These are phyloP conservation scores for Eledona agricola DNA, from an alignment of 2,888 invertebrate genomes.

Conservation along the genomic window DNA sequence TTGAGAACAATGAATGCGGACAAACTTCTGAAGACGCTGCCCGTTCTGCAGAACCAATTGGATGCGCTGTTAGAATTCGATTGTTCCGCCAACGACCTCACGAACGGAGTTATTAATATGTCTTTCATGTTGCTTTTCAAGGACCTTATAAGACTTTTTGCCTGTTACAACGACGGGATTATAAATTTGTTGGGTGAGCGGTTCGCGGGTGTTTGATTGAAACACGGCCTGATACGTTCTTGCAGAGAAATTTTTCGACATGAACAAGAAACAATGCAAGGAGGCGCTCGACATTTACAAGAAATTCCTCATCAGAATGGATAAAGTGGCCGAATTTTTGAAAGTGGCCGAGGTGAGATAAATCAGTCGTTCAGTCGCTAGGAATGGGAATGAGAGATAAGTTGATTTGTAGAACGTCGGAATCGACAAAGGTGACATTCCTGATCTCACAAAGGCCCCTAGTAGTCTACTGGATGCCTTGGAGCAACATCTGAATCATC, in stretches of 20 bases:
- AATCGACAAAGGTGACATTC: slow-evolving; percentile 99
- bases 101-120: slow-evolving; percentile 96
- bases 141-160: slow-evolving; percentile 97
- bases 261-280: slow-evolving; percentile 99
- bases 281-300: slow-evolving; percentile 99
- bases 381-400: slow-evolving; percentile 4
- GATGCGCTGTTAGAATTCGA: slow-evolving; percentile 99
- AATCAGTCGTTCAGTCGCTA: background rate
- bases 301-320: slow-evolving; percentile 98
- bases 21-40: slow-evolving; percentile 96
- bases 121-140: slow-evolving; percentile 99
- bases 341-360: slow-evolving; percentile 74
- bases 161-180: slow-evolving; percentile 99
- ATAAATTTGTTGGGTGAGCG: slow-evolving; percentile 83
- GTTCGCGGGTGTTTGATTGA: slow-evolving; percentile 19
- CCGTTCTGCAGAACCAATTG: slow-evolving; percentile 94
- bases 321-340: slow-evolving; percentile 97
- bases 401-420: slow-evolving; percentile 84
- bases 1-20: slow-evolving; percentile 98
- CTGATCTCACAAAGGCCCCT: slow-evolving; percentile 97
- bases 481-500: slow-evolving; percentile 91
- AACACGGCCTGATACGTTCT: slow-evolving; percentile 2
- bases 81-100: slow-evolving; percentile 94
- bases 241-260: slow-evolving; percentile 97
- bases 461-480: slow-evolving; percentile 97